Percentiles rank a stretch among this genome's conserved stretches.
Evolutionary conservation across 2,113 vertebrate genomes (phyloP).

Genomic region (Charina bottae): DNA sequence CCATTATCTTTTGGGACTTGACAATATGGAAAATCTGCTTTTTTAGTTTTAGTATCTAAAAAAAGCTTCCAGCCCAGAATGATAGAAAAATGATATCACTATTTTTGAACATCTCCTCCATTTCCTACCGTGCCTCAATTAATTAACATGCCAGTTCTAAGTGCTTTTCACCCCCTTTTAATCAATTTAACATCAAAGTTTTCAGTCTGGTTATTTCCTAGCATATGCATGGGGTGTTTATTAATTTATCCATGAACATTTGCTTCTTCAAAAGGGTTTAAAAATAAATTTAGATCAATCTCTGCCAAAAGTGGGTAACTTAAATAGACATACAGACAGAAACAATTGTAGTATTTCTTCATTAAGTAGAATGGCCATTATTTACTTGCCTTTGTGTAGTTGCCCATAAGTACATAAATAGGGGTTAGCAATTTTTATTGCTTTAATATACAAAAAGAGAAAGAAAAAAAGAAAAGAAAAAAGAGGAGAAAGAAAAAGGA

Average conservation of each 20-base stretch:
- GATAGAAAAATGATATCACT: neutral
- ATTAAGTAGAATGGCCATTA: constrained; percentile 40
- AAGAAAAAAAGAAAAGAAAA: neutral
- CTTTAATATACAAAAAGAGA: neutral
- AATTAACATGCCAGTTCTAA: constrained; percentile 59
- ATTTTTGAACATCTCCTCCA: constrained; percentile 27
- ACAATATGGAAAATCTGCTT: neutral
- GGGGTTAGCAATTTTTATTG: neutral
- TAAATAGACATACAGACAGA: constrained; percentile 32
- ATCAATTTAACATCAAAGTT: constrained; percentile 69
- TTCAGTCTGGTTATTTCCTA: constrained; percentile 63
- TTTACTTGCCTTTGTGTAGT: neutral
- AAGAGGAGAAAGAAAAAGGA: neutral
- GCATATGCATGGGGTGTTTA: constrained; percentile 61
- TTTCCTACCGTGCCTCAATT: constrained; percentile 64
- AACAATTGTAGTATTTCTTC: constrained; percentile 47
- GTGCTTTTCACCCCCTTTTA: constrained; percentile 66
- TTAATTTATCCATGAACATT: constrained; percentile 69
- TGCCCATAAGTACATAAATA: neutral
- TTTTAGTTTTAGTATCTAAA: neutral
- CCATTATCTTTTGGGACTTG: neutral
- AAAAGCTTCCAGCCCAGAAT: neutral
- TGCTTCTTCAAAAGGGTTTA: constrained; percentile 63
- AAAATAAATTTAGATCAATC: constrained; percentile 46
- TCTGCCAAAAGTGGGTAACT: constrained; percentile 51